Percentiles rank a stretch among this genome's conserved stretches.
phyloP scores from a whole-genome alignment of 2,797 vertebrate species.

The Columba guinea region DNA sequence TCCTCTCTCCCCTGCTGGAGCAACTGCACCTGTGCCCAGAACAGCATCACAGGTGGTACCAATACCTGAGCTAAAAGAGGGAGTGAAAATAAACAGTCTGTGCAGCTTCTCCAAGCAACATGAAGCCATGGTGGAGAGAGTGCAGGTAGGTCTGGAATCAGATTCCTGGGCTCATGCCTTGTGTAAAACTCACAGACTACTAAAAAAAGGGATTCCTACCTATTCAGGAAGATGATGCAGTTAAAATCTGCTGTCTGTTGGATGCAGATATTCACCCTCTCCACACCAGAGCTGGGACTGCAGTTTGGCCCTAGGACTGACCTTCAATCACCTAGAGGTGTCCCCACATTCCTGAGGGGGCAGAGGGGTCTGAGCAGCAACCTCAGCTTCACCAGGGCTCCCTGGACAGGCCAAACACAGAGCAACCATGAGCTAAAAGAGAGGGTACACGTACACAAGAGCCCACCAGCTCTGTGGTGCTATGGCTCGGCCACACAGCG shows the following conservation, averaged over 20 bases:
- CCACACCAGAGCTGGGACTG: neutral
- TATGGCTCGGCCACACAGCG: fast-evolving
- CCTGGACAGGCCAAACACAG: neutral
- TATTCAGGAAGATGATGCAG: neutral
- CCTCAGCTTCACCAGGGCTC: neutral
- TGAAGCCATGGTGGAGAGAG: neutral
- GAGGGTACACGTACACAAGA: fast-evolving
- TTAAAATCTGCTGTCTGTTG: neutral
- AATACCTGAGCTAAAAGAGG: neutral
- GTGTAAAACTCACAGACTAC: neutral
- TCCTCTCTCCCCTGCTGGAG: neutral
- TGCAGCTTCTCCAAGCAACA: neutral
- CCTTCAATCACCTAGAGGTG: neutral
- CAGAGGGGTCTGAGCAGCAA: neutral
- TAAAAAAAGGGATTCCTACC: neutral
- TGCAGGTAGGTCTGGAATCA: neutral
- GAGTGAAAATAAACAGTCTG: neutral
- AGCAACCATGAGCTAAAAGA: neutral
- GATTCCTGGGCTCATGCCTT: neutral
- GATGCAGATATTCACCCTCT: neutral
- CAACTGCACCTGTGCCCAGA: neutral
- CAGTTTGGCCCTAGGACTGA: neutral
- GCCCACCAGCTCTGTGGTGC: neutral
- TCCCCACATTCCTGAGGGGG: neutral
- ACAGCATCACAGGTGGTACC: neutral